Evolutionary conservation across 1,140 invertebrate genomes (phyloP).

Genomic region (Penaeus chinensis): DNA sequence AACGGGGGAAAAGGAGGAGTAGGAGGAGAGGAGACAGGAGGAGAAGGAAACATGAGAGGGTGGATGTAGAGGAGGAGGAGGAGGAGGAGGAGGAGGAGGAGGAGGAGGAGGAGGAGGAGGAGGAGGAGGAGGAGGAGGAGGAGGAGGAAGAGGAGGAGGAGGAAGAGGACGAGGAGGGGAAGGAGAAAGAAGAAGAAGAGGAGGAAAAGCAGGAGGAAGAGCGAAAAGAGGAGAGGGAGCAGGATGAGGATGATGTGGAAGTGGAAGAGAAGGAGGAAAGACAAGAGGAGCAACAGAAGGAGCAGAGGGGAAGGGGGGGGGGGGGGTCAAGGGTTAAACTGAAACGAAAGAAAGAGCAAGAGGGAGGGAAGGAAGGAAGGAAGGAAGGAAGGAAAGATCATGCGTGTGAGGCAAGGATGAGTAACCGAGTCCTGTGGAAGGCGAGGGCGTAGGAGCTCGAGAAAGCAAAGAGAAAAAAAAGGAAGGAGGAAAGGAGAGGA

Average conservation of each 20-base stretch:
- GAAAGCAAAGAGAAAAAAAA: background rate
- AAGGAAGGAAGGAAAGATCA: constrained; percentile 7
- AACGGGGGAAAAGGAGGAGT: background rate
- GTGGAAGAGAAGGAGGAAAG: background rate
- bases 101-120: background rate
- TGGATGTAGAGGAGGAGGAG: background rate
- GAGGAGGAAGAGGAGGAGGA: background rate
- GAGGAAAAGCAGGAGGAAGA: background rate
- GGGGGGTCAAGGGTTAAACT: background rate
- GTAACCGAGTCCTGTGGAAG: background rate
- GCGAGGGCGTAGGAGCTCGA: background rate
- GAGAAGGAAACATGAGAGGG: background rate
- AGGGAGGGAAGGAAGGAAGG: background rate
- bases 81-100: background rate
- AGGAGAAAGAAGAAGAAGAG: background rate
- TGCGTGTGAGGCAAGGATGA: background rate
- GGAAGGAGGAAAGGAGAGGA: background rate
- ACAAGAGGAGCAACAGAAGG: background rate
- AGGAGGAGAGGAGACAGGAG: background rate
- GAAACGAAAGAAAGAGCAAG: background rate
- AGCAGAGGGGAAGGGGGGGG: background rate
- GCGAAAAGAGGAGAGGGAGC: background rate
- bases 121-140: background rate
- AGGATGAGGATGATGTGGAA: background rate
- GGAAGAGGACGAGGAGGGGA: background rate